Evolutionary conservation across 1,140 invertebrate genomes (phyloP).

Genomic region (Danaus plexippus): DNA sequence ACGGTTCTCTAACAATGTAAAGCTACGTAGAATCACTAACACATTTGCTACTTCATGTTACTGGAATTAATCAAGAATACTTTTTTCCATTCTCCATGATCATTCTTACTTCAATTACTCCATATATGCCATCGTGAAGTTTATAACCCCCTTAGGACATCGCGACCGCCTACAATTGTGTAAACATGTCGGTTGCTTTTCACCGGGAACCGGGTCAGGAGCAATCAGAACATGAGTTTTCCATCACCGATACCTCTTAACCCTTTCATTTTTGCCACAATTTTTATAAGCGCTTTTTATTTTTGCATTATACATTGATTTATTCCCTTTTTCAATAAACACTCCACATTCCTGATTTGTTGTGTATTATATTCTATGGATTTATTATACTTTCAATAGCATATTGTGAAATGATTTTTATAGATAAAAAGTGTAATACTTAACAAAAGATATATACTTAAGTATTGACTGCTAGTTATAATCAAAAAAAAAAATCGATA

Average conservation of each 20-base stretch:
- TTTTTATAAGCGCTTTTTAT: constrained; percentile 11
- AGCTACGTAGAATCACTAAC: too few species aligned
- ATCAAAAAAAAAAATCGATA: too few species aligned
- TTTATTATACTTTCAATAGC: too few species aligned
- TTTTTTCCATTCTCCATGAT: neutral
- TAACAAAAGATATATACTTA: too few species aligned
- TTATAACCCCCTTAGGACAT: constrained; percentile 11
- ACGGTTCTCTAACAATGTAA: neutral
- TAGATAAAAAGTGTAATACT: too few species aligned
- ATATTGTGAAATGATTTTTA: too few species aligned
- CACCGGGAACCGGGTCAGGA: constrained; percentile 17
- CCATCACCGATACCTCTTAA: constrained; percentile 13
- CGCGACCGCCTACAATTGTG: constrained; percentile 14
- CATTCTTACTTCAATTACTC: too few species aligned
- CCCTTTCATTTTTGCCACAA: constrained; percentile 9
- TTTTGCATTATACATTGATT: too few species aligned
- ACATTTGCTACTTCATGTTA: neutral
- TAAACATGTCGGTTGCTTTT: constrained; percentile 17
- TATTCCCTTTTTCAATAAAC: too few species aligned
- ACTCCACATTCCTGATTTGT: too few species aligned
- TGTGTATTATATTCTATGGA: too few species aligned
- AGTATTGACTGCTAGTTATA: too few species aligned
- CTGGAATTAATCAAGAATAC: neutral
- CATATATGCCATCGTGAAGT: neutral
- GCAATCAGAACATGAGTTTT: constrained; percentile 15